Conservation (phyloP, 2,888 invertebrate species). For the Clusia tigrina region DNA sequence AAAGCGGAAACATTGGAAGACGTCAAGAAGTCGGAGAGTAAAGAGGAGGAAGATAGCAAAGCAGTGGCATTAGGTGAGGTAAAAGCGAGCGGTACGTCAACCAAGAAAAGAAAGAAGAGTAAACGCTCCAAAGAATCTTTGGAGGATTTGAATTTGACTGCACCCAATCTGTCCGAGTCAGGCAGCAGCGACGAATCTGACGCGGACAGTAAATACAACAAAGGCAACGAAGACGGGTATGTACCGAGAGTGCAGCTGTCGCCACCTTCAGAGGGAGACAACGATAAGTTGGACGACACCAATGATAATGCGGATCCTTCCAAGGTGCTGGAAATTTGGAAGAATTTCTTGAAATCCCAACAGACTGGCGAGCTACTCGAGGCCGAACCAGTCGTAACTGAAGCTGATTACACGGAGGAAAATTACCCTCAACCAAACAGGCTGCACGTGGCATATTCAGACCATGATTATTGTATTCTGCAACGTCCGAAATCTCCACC, state of each 20-base stretch:
- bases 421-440: conserved; percentile 52
- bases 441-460: conserved; percentile 71
- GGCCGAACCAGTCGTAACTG: conserved; percentile 18
- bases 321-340: conserved; percentile 56
- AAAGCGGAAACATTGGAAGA: conserved; percentile 15
- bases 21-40: conserved; percentile 23
- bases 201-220: conserved; percentile 49
- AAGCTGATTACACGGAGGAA: conserved; percentile 29
- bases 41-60: conserved; percentile 16
- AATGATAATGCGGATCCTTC: conserved; percentile 20
- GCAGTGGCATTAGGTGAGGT: background rate
- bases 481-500: conserved; percentile 44
- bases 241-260: conserved; percentile 60
- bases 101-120: conserved; percentile 61
- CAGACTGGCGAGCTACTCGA: conserved; percentile 18
- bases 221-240: conserved; percentile 43
- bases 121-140: conserved; percentile 58
- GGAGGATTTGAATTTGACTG: conserved; percentile 78
- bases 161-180: conserved; percentile 84
- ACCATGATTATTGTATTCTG: conserved; percentile 79
- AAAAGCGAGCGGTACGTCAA: conserved; percentile 37
- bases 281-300: conserved; percentile 30
- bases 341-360: conserved; percentile 56
- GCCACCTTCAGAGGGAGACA: conserved; percentile 58
- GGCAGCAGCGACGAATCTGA: conserved; percentile 79